Evolutionary conservation across 2,888 invertebrate species (phyloP), one percentile per base, ranked within the genome.

Genomic region (Seira sanloemensis): DNA sequence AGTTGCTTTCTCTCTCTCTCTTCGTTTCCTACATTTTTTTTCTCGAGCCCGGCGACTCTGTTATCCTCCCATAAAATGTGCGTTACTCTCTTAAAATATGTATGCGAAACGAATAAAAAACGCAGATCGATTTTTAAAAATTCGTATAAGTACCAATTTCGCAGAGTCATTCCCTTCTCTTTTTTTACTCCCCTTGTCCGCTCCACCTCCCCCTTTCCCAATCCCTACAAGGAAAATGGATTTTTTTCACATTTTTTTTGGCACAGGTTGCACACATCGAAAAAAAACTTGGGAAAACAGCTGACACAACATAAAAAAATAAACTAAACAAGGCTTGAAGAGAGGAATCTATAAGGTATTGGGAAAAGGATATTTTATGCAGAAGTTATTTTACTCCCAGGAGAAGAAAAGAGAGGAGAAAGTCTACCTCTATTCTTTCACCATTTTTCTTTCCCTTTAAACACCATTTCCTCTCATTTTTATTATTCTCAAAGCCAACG

Each of bases 321-420:
- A 50, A 50, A 50, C 50, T 50, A 50, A 50, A 50, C 50, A 50
- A 50, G 50, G 16, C 50, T 50, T 50, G 54, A 54, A 18, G 25
- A 73, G 21, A n/a, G 25, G 25, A 67, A 19, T 67, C 67, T 67
- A 21, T 21, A 54, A n/a, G 58, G 12, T 2, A 65, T 24, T 25
- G 25, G 24, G 27, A 26, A 68, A 21, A 68, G 19, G 18, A 9
- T 58, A 23, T 46, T 37, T 75, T 37, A 75, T 65, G 74, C 18
- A 65, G 9, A 21, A 26, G 54, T 71, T 71, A n/a, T 24, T 9
- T 7, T 2, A 25, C 26, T 68, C 18, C 68, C 5, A 16, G 7
- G 62, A 73, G 23, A 27, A 37, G 24, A 72, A 68, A 25, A 68
- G 37, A 25, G 62, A 27, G 26, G 54, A 76, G 68, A 75, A 12